Base-by-base conservation (phyloP, 2,113 vertebrate genomes). In the Carlito syrichta region DNA sequence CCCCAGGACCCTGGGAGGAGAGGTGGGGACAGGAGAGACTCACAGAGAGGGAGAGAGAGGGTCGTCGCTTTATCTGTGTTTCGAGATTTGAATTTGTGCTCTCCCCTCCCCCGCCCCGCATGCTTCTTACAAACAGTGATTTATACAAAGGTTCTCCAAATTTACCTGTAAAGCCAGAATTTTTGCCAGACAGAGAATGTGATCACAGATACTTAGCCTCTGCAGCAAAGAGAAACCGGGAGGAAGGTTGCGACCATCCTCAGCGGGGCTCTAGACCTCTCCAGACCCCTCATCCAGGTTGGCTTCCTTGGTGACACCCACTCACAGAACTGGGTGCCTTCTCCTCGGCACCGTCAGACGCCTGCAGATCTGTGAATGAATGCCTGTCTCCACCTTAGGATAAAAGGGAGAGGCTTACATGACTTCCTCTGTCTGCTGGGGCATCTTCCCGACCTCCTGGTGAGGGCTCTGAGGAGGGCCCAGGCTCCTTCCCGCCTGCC, bases 61-160 rank as follows among this genome's bases (percentile, higher is more conserved):
- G 25, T 2, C 27, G 0, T 76, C n/a, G 8, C 45, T 40, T 8
- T 2, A 23, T 5, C 38, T 50, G 3, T 1, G 16, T 40, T 25
- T 9, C 32, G 20, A 52, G 6, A 45, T 35, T 27, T 22, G 63
- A 91, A n/a, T 63, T 40, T 58, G 40, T 56, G 11, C 6, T 16
- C 40, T 6, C 9, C 10, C 45, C 17, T 20, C 2, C 35, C 5
- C 8, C 1, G 13, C 4, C 3, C 74, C 74, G 16, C 27, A 10
- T 4, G n/a, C 71, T n/a, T 43, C 60, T 54, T 62, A 38, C n/a
- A 50, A 62, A 62, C 8, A 12, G 3, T 2, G 30, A 14, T 58
- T 73, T 6, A 35, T n/a, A 23, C 22, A n/a, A n/a, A 19, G 2
- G 19, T 27, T 25, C 27, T 8, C 19, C 19, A 10, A 32, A 4